phyloP scores from a whole-genome alignment of 2,888 invertebrate genomes.

The Galerucella calmariensis region DNA sequence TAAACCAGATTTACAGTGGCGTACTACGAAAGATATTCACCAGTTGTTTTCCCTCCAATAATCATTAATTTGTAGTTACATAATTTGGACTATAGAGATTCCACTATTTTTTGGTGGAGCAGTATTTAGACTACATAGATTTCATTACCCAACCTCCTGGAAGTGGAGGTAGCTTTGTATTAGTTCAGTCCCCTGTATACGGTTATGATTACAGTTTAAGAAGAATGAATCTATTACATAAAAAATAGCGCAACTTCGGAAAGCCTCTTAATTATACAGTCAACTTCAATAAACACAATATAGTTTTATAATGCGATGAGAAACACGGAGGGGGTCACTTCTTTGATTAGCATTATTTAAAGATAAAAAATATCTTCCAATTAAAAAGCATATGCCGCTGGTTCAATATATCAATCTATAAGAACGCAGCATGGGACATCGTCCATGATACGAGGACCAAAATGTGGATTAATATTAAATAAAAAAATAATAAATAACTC shows the following conservation, averaged over 20 bases:
- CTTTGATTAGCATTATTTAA: conserved; percentile 64
- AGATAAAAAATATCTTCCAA: conserved; percentile 66
- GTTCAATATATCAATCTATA: conserved; percentile 66
- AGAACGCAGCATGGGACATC: conserved; percentile 62
- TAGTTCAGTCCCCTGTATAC: not conserved
- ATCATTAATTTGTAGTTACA: not conserved
- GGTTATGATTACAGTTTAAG: not conserved
- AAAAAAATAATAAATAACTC: conserved; percentile 58
- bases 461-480: conserved; percentile 61
- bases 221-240: not conserved
- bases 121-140: too few species aligned
- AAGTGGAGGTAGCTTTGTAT: too few species aligned
- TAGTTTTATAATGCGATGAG: conserved; percentile 57
- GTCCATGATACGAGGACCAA: conserved; percentile 57
- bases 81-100: too few species aligned
- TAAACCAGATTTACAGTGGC: conserved; percentile 6
- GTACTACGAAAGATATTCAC: not conserved
- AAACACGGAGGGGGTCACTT: conserved; percentile 59
- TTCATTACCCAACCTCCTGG: not conserved
- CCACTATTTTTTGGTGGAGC: too few species aligned
- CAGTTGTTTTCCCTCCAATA: not conserved
- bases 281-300: conserved; percentile 55
- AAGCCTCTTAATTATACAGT: conserved; percentile 53
- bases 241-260: conserved; percentile 53
- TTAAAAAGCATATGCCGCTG: conserved; percentile 65